Percentiles rank a stretch among this genome's conserved stretches.
Evolutionary conservation across 2,888 invertebrate genomes (phyloP).

Genomic region (Catocala sponsa): DNA sequence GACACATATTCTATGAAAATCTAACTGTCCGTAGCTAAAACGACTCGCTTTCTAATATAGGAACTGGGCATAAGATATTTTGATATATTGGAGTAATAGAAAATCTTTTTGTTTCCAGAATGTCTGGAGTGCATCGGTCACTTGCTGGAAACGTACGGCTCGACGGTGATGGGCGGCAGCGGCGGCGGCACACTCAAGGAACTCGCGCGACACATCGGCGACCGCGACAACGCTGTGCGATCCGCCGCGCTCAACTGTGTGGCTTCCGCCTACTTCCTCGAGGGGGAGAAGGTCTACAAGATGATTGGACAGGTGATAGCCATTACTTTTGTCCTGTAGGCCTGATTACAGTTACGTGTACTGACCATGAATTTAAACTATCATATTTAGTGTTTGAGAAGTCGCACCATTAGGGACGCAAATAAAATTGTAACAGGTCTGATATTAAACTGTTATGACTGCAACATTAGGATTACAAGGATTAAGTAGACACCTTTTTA

Average conservation of each 20-base stretch:
- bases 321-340: neutral
- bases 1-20: too few relatives aligned
- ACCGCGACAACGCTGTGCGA: slow-evolving; percentile 98
- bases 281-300: slow-evolving; percentile 97
- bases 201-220: slow-evolving; percentile 97
- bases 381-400: too few relatives aligned
- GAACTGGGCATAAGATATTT: too few relatives aligned
- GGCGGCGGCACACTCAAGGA: slow-evolving; percentile 94
- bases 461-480: too few relatives aligned
- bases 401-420: too few relatives aligned
- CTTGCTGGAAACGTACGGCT: slow-evolving; percentile 95
- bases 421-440: too few relatives aligned
- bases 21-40: too few relatives aligned
- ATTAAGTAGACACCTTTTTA: too few relatives aligned
- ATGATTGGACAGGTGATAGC: slow-evolving; percentile 93
- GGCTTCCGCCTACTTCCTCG: slow-evolving; percentile 95
- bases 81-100: neutral
- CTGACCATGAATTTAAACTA: too few relatives aligned
- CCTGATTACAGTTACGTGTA: neutral
- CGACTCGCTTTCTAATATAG: too few relatives aligned
- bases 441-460: too few relatives aligned
- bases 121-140: slow-evolving; percentile 97
- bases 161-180: slow-evolving; percentile 94
- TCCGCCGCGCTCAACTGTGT: slow-evolving; percentile 98
- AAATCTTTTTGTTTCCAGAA: slow-evolving; percentile 82